These are phyloP conservation scores for Darevskia mixta DNA, from an alignment of 2,797 vertebrate genomes.

Conservation along the genomic window DNA sequence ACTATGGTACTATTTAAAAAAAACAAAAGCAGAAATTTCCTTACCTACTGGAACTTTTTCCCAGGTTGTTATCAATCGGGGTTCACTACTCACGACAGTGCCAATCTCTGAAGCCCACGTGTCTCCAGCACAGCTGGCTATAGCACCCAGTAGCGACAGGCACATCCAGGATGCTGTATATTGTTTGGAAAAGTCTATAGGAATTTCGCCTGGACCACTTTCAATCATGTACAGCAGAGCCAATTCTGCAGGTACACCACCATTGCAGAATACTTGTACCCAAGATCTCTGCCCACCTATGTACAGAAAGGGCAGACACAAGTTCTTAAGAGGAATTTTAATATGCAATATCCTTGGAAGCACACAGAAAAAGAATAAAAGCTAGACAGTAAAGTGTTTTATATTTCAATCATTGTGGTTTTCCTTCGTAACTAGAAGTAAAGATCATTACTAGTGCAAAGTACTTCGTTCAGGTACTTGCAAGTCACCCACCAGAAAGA, in stretches of 20 bases:
- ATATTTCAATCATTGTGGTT: constrained; percentile 10
- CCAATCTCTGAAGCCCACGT: constrained; percentile 97
- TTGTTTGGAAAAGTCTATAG: constrained; percentile 92
- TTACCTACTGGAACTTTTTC: constrained; percentile 92
- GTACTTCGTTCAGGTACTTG: background rate
- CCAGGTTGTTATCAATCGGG: constrained; percentile 94
- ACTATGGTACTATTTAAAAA: background rate
- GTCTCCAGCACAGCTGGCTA: constrained; percentile 91
- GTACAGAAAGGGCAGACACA: constrained; percentile 36
- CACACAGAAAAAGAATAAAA: constrained; percentile 30
- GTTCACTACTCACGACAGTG: constrained; percentile 86
- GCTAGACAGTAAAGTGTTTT: background rate
- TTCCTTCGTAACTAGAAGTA: constrained; percentile 6
- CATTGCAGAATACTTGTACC: constrained; percentile 96
- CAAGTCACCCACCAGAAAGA: background rate
- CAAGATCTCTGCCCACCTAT: constrained; percentile 96
- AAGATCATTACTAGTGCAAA: background rate
- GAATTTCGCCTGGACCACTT: constrained; percentile 93
- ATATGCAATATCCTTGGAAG: constrained; percentile 12
- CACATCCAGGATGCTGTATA: constrained; percentile 97
- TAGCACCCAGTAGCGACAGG: constrained; percentile 90
- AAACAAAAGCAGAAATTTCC: constrained; percentile 33
- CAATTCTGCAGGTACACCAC: constrained; percentile 92
- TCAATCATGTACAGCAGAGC: constrained; percentile 97
- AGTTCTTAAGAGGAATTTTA: constrained; percentile 19